Conservation (phyloP, 2,797 vertebrate genomes). For the Gouania willdenowi region DNA sequence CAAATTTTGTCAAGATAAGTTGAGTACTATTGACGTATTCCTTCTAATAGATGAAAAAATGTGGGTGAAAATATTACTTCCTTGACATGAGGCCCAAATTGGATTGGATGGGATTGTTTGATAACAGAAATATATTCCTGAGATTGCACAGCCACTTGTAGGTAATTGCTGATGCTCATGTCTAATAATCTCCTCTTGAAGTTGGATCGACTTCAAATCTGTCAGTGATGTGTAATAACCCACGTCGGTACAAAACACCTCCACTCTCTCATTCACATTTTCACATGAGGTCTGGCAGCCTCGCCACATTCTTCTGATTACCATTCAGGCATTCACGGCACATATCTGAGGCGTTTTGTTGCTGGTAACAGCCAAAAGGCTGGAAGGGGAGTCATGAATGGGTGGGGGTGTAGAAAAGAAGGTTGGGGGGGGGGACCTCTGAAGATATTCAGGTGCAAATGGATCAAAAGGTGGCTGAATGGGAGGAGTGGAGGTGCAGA, state of each 20-base stretch:
- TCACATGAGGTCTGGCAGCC: slow-evolving; percentile 6
- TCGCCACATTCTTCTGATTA: slow-evolving; percentile 55
- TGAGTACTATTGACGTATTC: no score
- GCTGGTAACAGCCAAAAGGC: slow-evolving; percentile 8
- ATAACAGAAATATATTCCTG: background rate
- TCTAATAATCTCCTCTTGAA: slow-evolving; percentile 12
- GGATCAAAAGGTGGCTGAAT: background rate
- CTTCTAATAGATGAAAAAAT: no score
- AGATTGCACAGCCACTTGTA: slow-evolving; percentile 1
- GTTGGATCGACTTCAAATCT: slow-evolving; percentile 16
- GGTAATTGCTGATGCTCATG: slow-evolving; percentile 2
- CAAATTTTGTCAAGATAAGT: no score
- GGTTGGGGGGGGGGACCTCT: slow-evolving; percentile 10
- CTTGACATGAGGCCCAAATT: no score
- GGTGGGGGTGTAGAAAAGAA: slow-evolving; percentile 43
- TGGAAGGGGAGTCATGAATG: slow-evolving; percentile 44
- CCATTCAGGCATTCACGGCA: slow-evolving; percentile 36
- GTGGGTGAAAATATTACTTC: no score
- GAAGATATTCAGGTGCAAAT: slow-evolving; percentile 8
- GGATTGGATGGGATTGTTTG: no score
- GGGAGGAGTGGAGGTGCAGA: slow-evolving; percentile 2
- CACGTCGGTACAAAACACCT: slow-evolving; percentile 4
- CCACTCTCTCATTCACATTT: slow-evolving; percentile 6
- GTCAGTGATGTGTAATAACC: slow-evolving; percentile 22
- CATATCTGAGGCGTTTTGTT: slow-evolving; percentile 60